Evolutionary conservation across 2,113 vertebrate species (phyloP).

Genomic region (Atlantisia rogersi): DNA sequence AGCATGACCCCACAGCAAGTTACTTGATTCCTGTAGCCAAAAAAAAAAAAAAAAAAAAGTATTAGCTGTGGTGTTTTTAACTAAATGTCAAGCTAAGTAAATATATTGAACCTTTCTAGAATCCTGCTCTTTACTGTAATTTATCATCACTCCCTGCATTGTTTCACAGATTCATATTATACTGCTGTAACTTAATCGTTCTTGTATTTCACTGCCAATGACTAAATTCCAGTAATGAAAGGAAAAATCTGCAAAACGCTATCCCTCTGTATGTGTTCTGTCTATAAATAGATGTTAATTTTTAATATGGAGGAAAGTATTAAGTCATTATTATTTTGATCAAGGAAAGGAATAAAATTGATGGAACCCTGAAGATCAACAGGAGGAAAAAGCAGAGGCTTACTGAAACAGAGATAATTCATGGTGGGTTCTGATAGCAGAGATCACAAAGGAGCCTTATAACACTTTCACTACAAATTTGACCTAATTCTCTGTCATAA

Average conservation of each 20-base stretch:
- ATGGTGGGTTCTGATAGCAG: neutral
- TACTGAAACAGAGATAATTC: neutral
- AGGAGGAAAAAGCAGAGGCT: neutral
- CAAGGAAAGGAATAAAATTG: neutral
- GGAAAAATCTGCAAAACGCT: neutral
- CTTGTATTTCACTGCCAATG: neutral
- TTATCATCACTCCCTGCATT: neutral
- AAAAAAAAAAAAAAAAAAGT: neutral
- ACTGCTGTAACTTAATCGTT: neutral
- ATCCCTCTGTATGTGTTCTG: neutral
- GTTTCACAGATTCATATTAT: neutral
- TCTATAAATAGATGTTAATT: neutral
- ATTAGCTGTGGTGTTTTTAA: neutral
- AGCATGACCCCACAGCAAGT: neutral
- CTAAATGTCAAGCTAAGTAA: neutral
- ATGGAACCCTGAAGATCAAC: neutral
- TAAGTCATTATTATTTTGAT: neutral
- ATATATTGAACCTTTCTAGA: neutral
- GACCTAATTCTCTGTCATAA: constrained; percentile 34
- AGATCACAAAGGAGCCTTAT: neutral
- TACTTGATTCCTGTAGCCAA: neutral
- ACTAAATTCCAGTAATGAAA: neutral
- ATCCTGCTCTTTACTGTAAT: neutral
- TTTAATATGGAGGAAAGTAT: neutral
- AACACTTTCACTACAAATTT: constrained; percentile 23